Evolutionary conservation across 2,888 invertebrate genomes (phyloP), one percentile per base, ranked within the genome.

Genomic region (Hetaerina titia): DNA sequence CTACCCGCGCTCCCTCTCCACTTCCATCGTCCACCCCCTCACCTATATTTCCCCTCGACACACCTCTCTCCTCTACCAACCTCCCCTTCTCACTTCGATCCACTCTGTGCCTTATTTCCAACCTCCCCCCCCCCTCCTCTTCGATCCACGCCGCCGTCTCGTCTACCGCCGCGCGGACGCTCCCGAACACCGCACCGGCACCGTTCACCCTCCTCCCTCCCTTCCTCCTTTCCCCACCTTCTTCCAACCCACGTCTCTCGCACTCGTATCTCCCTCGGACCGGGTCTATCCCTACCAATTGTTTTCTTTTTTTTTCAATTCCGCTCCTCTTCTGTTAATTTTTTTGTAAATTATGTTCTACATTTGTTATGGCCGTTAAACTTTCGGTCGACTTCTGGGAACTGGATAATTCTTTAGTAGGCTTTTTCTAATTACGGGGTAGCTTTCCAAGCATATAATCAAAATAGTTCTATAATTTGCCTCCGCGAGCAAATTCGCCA

Each of bases 131-230:
- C 81, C 45, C n/a, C 81, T 31, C 22, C 81, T 81, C 81, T 81
- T 81, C 81, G 81, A 81, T 81, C 81, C 22, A 8, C 69, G 69
- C n/a, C 69, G 69, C 69, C 81, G 81, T 81, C 81, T 81, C 81
- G 25, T 81, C 81, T 31, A 81, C 81, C 81, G 25, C 15, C 81
- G 69, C 69, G 45, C 45, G 45, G 45, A 45, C 45, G 45, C 45
- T 45, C 45, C 45, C 45, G 45, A 45, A 45, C 11, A 69, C 69
- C 81, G 0, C 81, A 15, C 31, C n/a, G 13, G 25, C 81, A 7
- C 81, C 69, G 69, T 19, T 22, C n/a, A 25, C 81, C 7, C 81
- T 31, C 81, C 31, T 31, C 81, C n/a, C 74, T 8, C 74, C n/a
- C n/a, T 74, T 25, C 74, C 74, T 8, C 81, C 69, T 13, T 25